Evolutionary conservation across 2,888 invertebrate genomes (phyloP).

Genomic region (Erebia ligea): DNA sequence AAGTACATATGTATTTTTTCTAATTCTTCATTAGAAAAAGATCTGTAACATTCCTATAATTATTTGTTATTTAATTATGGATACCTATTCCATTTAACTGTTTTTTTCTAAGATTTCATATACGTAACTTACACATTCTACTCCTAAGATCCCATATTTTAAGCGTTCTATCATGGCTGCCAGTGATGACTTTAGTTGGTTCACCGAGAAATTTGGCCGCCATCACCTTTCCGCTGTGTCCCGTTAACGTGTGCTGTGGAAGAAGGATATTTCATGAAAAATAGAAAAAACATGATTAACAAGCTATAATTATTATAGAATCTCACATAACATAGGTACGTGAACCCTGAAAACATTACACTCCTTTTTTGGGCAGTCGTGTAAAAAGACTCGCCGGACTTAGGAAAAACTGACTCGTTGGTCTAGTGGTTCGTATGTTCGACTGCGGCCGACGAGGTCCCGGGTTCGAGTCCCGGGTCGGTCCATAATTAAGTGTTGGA

Average conservation of each 20-base stretch:
- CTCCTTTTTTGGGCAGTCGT: too few relatives aligned
- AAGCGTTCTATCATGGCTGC: conserved; percentile 98
- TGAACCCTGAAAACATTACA: too few relatives aligned
- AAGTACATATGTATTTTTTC: not conserved
- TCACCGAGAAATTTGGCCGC: conserved; percentile 98
- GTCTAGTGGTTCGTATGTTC: too few relatives aligned
- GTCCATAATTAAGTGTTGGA: too few relatives aligned
- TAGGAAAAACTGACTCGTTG: too few relatives aligned
- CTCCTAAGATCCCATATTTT: conserved; percentile 99
- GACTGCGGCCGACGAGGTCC: too few relatives aligned
- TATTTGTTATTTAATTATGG: not conserved
- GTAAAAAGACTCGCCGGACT: too few relatives aligned
- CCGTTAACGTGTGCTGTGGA: conserved; percentile 93
- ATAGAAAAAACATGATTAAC: not conserved
- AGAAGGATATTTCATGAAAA: not conserved
- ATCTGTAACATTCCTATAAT: not conserved
- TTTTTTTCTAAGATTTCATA: not conserved
- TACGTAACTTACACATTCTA: conserved; percentile 80
- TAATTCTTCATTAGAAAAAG: not conserved
- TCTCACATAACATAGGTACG: too few relatives aligned
- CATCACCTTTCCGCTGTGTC: conserved; percentile 98
- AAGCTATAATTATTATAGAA: too few relatives aligned
- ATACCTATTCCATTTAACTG: too few relatives aligned
- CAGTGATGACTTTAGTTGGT: conserved; percentile 96
- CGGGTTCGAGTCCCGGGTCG: too few relatives aligned